Conservation (phyloP, 2,113 vertebrate genomes). For the Ancistrus triradiatus region DNA sequence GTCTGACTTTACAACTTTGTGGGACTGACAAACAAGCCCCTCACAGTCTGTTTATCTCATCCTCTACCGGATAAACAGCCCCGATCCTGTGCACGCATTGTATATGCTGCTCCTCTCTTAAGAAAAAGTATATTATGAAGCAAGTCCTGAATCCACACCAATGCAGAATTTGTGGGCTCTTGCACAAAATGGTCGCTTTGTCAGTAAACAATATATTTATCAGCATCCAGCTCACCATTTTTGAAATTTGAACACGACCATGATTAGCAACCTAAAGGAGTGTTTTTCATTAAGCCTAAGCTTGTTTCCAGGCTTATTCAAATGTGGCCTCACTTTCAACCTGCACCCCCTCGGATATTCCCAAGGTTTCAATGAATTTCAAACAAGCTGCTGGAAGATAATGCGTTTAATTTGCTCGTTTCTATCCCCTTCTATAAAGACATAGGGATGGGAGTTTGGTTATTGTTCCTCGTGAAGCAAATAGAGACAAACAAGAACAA, state of each 20-base stretch:
- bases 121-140: too few relatives aligned
- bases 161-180: too few relatives aligned
- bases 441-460: constrained; percentile 7
- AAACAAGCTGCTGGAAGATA: constrained; percentile 23
- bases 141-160: too few relatives aligned
- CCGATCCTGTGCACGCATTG: constrained; percentile 1
- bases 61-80: constrained; percentile 26
- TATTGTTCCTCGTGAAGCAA: constrained; percentile 3
- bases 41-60: constrained; percentile 40
- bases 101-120: too few relatives aligned
- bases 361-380: constrained; percentile 11
- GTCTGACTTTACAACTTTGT: constrained; percentile 10
- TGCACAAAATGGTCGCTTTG: constrained; percentile 20
- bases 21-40: constrained; percentile 30
- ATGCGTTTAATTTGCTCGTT: constrained; percentile 36
- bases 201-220: too few relatives aligned
- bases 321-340: background rate
- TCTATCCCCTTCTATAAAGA: constrained; percentile 14
- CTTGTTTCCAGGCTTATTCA: too few relatives aligned
- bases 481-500: too few relatives aligned
- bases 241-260: constrained; percentile 10
- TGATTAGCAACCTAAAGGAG: too few relatives aligned
- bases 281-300: too few relatives aligned
- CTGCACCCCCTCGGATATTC: background rate
- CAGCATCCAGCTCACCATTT: constrained; percentile 22